These are phyloP conservation scores for Desmophyllum pertusum DNA, from an alignment of 92 coral and sea anemone species.

Conservation along the genomic window DNA sequence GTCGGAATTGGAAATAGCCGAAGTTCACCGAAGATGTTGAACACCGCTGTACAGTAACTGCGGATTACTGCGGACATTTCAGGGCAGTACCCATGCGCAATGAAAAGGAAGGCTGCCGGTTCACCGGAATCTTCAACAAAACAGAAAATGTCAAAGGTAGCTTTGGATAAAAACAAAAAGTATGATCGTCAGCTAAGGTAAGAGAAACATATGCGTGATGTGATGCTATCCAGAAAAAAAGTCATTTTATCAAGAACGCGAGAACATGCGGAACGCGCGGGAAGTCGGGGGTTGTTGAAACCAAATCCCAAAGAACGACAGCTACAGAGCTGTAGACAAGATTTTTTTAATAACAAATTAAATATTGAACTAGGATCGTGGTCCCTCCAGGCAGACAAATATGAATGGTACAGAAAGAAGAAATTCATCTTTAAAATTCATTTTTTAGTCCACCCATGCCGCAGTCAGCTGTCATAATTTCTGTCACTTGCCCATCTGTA, in stretches of 20 bases:
- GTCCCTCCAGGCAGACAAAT: background rate
- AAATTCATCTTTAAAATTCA: too few species aligned
- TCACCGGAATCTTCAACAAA: conserved; percentile 79
- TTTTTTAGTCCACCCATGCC: background rate
- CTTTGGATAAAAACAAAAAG: conserved; percentile 93
- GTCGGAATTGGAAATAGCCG: background rate
- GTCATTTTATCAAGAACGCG: background rate
- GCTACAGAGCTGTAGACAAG: background rate
- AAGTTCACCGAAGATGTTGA: background rate
- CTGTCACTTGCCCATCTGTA: background rate
- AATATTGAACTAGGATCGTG: background rate
- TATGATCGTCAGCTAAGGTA: conserved; percentile 98
- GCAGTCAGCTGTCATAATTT: too few species aligned
- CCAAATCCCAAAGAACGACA: background rate
- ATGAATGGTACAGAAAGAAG: background rate
- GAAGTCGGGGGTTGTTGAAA: background rate
- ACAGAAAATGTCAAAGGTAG: conserved; percentile 91
- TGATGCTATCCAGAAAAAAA: background rate
- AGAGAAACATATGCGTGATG: conserved; percentile 32
- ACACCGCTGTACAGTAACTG: conserved; percentile 7
- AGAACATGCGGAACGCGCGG: background rate
- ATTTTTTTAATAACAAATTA: background rate
- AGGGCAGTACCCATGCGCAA: conserved; percentile 75
- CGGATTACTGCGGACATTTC: background rate
- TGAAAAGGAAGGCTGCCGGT: conserved; percentile 91